Percentiles rank a stretch among this genome's conserved stretches.
Conservation (phyloP, 2,113 vertebrate species). For the Prolemur simus region DNA sequence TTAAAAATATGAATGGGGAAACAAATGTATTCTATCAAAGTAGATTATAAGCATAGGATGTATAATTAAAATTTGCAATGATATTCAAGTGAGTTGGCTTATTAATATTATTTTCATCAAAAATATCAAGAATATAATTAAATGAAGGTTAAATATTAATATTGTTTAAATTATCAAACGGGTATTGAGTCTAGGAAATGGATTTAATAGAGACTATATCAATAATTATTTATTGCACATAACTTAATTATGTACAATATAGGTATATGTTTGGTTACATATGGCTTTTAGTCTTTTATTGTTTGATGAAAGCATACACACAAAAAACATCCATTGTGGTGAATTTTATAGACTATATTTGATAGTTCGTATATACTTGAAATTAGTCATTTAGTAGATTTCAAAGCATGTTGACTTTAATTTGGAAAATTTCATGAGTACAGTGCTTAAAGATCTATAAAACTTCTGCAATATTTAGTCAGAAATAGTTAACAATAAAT, state of each 20-base stretch:
- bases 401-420: slow-evolving; percentile 23
- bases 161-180: neutral
- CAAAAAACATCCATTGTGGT: neutral
- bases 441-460: neutral
- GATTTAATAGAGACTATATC: neutral
- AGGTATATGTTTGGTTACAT: neutral
- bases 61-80: neutral
- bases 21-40: neutral
- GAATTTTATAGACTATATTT: neutral
- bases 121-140: neutral
- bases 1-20: neutral
- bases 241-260: neutral
- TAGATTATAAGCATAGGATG: neutral
- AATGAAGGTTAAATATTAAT: neutral
- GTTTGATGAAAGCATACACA: neutral
- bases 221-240: neutral
- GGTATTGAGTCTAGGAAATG: neutral
- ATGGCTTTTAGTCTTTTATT: neutral
- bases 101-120: neutral
- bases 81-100: neutral
- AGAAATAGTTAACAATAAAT: neutral
- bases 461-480: neutral
- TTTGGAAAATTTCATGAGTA: neutral
- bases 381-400: neutral
- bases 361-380: neutral